A percentile compares a stretch with the other conserved stretches of the same genome.
phyloP scores from a whole-genome alignment of 2,797 vertebrate genomes.

The Cheirogaleus major region DNA sequence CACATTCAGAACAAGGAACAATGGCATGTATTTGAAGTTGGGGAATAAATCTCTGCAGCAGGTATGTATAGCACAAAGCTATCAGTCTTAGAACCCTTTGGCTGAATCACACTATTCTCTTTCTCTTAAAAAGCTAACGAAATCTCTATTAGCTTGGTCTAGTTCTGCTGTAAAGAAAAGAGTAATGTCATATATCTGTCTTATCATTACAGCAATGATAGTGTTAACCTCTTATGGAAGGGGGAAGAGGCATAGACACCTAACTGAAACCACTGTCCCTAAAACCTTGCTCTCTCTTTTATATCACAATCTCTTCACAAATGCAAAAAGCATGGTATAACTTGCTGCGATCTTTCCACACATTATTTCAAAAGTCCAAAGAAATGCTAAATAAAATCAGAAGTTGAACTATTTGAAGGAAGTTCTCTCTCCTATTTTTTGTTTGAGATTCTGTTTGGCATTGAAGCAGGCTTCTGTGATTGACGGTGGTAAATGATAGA shows the following conservation, averaged over 20 bases:
- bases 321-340: neutral
- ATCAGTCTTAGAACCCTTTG: neutral
- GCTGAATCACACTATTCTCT: neutral
- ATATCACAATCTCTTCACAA: neutral
- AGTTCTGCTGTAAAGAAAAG: conserved; percentile 26
- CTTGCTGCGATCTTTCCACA: neutral
- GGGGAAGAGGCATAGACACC: neutral
- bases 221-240: neutral
- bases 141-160: neutral
- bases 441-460: conserved; percentile 79
- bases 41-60: neutral
- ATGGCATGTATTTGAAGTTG: neutral
- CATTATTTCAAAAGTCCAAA: conserved; percentile 52
- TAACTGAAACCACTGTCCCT: neutral
- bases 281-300: neutral
- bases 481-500: conserved; percentile 80
- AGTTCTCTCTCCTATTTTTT: conserved; percentile 69
- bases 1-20: neutral
- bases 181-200: neutral
- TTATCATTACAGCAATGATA: neutral
- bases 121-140: conserved; percentile 25
- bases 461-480: conserved; percentile 75
- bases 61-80: neutral
- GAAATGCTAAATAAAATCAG: conserved; percentile 72
- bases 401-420: conserved; percentile 66